Percentiles rank a stretch among this genome's conserved stretches.
Conservation (phyloP, 2,888 invertebrate species). For the Cephus sareptanus region DNA sequence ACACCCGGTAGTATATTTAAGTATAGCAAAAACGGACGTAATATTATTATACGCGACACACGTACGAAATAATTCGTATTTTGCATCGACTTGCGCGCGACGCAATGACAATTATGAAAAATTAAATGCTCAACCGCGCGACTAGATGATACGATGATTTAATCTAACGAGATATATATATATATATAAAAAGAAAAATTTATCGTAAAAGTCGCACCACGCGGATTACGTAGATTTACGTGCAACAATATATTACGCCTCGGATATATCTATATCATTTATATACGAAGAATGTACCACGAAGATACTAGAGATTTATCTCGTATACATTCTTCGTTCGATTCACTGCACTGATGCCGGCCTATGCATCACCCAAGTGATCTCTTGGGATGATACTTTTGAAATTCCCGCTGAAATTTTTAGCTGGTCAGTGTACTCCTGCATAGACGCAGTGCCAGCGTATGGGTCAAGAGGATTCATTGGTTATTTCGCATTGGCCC, state of each 20-base stretch:
- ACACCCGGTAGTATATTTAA: neutral
- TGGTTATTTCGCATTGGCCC: neutral
- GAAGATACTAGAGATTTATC: neutral
- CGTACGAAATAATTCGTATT: neutral
- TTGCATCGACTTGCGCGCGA: neutral
- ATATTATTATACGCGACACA: neutral
- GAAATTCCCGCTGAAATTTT: neutral
- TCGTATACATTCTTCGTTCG: neutral
- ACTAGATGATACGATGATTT: constrained; percentile 3
- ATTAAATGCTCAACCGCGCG: neutral
- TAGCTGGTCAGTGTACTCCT: too few relatives aligned
- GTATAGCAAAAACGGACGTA: neutral
- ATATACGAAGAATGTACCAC: neutral
- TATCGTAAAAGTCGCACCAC: neutral
- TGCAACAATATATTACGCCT: neutral
- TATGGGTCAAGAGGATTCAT: neutral
- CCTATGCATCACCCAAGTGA: neutral
- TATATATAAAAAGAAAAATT: neutral
- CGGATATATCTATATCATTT: neutral
- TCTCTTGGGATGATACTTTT: neutral
- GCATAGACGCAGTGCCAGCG: too few relatives aligned
- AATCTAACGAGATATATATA: neutral
- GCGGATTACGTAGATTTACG: neutral
- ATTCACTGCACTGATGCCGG: constrained; percentile 4
- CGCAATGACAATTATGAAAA: neutral